phyloP scores from a whole-genome alignment of 2,888 invertebrate genomes.

The Lasioglossum leucozonium region DNA sequence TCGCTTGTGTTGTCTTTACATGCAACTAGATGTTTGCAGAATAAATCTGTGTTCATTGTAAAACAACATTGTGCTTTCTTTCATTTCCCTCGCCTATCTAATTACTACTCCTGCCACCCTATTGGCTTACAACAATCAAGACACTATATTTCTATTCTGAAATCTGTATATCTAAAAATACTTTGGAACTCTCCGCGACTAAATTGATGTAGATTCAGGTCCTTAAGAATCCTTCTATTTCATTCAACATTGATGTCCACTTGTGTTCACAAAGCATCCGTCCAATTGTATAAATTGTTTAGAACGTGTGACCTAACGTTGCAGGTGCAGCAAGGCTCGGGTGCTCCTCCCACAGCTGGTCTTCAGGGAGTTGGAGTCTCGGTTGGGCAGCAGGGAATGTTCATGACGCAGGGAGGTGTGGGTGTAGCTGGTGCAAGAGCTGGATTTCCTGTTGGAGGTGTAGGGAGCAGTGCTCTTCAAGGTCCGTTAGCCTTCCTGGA shows the following conservation, averaged over 20 bases:
- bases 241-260: conserved; percentile 10
- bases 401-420: conserved; percentile 80
- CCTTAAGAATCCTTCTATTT: background rate
- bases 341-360: conserved; percentile 76
- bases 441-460: conserved; percentile 87
- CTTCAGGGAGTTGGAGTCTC: conserved; percentile 80
- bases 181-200: conserved; percentile 64
- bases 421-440: conserved; percentile 84
- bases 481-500: conserved; percentile 95
- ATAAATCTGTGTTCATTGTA: conserved; percentile 82
- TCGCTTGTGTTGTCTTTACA: conserved; percentile 75
- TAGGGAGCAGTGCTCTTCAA: conserved; percentile 88
- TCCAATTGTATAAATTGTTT: background rate
- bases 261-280: background rate
- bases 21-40: conserved; percentile 79
- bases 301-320: conserved; percentile 62
- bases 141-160: conserved; percentile 25
- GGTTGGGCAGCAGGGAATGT: conserved; percentile 81
- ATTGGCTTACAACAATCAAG: conserved; percentile 57
- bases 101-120: conserved; percentile 65
- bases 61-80: conserved; percentile 81
- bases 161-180: conserved; percentile 79
- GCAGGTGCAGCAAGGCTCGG: conserved; percentile 81
- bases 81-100: conserved; percentile 79
- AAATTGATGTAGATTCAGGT: background rate